Evolutionary conservation across 1,140 invertebrate species (phyloP).

Genomic region (Papilio helenus): DNA sequence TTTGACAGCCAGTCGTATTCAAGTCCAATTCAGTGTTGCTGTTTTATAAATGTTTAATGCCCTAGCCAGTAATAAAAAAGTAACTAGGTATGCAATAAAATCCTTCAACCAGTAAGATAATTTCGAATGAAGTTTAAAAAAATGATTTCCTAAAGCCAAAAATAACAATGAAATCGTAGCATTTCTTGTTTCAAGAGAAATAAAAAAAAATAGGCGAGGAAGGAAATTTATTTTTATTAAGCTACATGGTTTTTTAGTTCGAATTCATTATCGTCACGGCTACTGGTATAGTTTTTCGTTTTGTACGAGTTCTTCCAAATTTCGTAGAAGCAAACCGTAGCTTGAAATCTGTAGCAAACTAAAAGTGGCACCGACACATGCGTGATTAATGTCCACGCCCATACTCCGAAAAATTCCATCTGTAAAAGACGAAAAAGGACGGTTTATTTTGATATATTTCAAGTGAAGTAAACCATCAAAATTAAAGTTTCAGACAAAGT

Average conservation of each 20-base stretch:
- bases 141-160: no score
- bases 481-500: not conserved
- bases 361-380: conserved; percentile 88
- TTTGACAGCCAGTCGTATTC: conserved; percentile 12
- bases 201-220: not conserved
- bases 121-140: no score
- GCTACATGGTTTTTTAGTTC: conserved; percentile 74
- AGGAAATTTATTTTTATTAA: conserved; percentile 40
- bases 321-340: conserved; percentile 91
- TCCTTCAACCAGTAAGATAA: not conserved
- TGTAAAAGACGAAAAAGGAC: conserved; percentile 66
- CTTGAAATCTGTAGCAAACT: conserved; percentile 91
- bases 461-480: not conserved
- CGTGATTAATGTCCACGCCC: conserved; percentile 89
- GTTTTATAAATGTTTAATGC: not conserved
- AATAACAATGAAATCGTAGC: no score
- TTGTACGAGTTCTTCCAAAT: conserved; percentile 89
- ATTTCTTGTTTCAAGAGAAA: not conserved
- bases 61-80: conserved; percentile 2
- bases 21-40: not conserved
- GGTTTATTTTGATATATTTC: not conserved
- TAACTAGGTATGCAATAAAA: not conserved
- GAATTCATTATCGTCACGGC: conserved; percentile 58
- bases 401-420: conserved; percentile 86
- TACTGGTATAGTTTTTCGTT: conserved; percentile 56